Percentiles rank a stretch among this genome's conserved stretches.
phyloP scores from a whole-genome alignment of 2,113 vertebrate genomes.

The Myodes glareolus region DNA sequence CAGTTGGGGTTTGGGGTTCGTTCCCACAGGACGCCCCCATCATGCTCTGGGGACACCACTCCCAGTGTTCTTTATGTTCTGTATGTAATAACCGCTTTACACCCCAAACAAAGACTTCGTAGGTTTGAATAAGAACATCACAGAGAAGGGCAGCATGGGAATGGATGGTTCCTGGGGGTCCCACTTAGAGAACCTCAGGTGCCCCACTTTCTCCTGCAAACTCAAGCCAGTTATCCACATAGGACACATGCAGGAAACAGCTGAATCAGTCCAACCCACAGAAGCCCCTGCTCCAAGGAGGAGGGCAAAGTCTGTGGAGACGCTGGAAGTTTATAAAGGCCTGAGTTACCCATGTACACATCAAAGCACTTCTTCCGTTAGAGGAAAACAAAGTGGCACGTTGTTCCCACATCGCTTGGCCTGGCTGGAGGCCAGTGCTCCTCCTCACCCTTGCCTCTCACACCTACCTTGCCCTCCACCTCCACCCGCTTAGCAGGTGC shows the following conservation, averaged over 20 bases:
- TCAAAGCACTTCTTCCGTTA: conserved; percentile 41
- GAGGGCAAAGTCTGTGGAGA: conserved; percentile 68
- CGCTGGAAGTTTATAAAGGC: conserved; percentile 68
- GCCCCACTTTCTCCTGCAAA: not conserved
- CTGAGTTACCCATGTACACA: conserved; percentile 63
- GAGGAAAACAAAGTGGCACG: conserved; percentile 71
- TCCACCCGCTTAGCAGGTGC: not conserved
- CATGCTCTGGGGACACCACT: not conserved
- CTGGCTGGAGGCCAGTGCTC: conserved; percentile 1
- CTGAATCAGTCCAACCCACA: not conserved
- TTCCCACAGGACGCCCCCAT: not conserved
- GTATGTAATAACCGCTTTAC: not conserved
- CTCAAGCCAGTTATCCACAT: not conserved
- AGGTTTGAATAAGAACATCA: not conserved
- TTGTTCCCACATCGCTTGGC: conserved; percentile 51
- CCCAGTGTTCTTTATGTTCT: not conserved
- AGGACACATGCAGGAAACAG: not conserved
- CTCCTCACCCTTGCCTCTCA: not conserved
- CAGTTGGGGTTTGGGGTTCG: no score
- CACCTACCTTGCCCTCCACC: not conserved
- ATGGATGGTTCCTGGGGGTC: rapidly evolving
- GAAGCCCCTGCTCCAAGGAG: not conserved
- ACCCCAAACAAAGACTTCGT: not conserved
- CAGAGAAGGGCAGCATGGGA: not conserved
- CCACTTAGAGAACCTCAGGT: not conserved